phyloP scores from a whole-genome alignment of 2,113 vertebrate genomes.

The Australoheros scitulus region DNA sequence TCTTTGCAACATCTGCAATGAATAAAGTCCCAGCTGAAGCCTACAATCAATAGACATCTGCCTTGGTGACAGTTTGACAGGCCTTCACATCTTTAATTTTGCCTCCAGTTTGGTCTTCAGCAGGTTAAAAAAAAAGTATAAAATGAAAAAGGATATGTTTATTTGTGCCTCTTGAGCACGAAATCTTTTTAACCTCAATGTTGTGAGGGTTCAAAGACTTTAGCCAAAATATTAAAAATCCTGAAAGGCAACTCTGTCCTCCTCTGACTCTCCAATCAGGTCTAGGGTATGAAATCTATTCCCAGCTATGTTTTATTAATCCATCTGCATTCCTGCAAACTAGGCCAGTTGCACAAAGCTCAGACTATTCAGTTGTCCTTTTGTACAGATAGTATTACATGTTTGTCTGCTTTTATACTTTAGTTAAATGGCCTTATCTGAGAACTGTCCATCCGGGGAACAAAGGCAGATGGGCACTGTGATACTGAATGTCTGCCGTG shows the following conservation, averaged over 20 bases:
- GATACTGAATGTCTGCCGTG: background rate
- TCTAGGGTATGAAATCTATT: slow-evolving; percentile 59
- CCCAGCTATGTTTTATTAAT: slow-evolving; percentile 80
- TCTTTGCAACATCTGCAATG: slow-evolving; percentile 1
- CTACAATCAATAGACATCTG: background rate
- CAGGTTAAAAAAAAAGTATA: background rate
- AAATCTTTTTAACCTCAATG: background rate
- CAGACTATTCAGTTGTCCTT: slow-evolving; percentile 45
- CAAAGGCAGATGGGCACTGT: background rate
- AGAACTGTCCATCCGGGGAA: background rate
- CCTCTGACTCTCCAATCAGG: slow-evolving; percentile 46
- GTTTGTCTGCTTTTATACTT: background rate
- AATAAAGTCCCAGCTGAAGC: background rate
- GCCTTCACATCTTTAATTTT: background rate
- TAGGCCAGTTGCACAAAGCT: slow-evolving; percentile 64
- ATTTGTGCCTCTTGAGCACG: background rate
- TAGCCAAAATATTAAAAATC: slow-evolving; percentile 7
- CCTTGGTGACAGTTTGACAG: background rate
- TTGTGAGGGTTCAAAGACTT: background rate
- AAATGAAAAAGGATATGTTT: background rate
- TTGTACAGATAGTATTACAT: slow-evolving; percentile 19
- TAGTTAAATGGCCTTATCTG: slow-evolving; percentile 21
- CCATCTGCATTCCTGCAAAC: slow-evolving; percentile 65
- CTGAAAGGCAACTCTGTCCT: slow-evolving; percentile 35
- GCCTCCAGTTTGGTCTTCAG: background rate